Evolutionary conservation across 2,888 invertebrate genomes (phyloP), one percentile per base, ranked within the genome.

Genomic region (Xestia c-nigrum): DNA sequence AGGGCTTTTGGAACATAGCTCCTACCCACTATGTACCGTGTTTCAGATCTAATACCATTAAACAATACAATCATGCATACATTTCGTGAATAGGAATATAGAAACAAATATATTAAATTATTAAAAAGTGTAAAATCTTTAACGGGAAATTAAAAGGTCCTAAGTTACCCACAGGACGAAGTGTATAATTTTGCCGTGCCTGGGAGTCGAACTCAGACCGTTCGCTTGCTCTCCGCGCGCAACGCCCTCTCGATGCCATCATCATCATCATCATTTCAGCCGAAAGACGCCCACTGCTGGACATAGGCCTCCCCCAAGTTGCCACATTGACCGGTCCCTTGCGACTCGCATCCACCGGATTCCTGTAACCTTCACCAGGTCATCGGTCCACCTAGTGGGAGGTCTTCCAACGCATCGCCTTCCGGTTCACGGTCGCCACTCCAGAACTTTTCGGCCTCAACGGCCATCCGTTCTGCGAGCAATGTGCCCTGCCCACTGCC

Each of bases 21-120:
- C 31, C 59, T 31, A 55, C 57, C 67, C 65, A 70, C 76, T 76
- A 57, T 82, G 71, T 81, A 66, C 76, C 81, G 81, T 71, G n/a
- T 77, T 55, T 65, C 61, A 76, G 64, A 46, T 69, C 59, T 38
- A 61, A 83, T 57, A 72, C 0, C 63, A 46, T 47, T 16, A 38
- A 70, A 77, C 40, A n/a, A 40, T 52, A 61, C 40, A 65, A 59
- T 21, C 24, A 40, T 66, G 5, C 31, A 12, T 38, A 46, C 21
- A n/a, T 67, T 43, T 55, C 55, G 67, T n/a, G 21, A 24, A 31
- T 55, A 71, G 19, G 57, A 43, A 43, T 3, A n/a, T 63, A n/a
- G 40, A 14, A 64, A 64, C 12, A 64, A n/a, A 43, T 7, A 43
- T 16, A 12, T 6, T 3, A 47, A 66, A 66, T 31, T 47, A 47